Evolutionary conservation across 1,140 invertebrate species (phyloP), one percentile per base, ranked within the genome.

Genomic region (Colletes latitarsis): DNA sequence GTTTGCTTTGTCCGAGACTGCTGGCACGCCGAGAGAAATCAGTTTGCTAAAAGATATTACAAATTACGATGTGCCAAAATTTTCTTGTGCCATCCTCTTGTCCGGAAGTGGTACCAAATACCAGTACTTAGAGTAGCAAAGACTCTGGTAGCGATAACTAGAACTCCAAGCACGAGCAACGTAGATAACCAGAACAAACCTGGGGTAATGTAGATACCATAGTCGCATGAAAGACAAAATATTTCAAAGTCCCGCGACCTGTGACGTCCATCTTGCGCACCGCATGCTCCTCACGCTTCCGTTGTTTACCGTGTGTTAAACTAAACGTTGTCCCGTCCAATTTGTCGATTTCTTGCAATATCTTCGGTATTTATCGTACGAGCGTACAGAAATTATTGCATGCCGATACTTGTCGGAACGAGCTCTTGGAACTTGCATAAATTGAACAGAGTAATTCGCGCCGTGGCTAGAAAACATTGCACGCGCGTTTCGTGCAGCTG

Each of bases 191-290:
- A 30, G 19, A 86, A 15, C 70, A 87, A 8, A 75, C 10, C 77
- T 86, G 83, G 76, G 91, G 91, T 92, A 92, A 91, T 86, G 90
- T 92, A 92, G 75, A 87, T 66, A 87, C n/a, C 41, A 78, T 63
- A 60, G n/a, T 87, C 49, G 72, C 81, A 75, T 46, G 58, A 77
- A n/a, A 46, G 17, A 46, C 49, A 64, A 21, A 63, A 64, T 79
- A 79, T 57, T 55, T 60, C 53, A 69, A 43, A 10, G 43, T 52
- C 55, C 19, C 39, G 69, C 60, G 68, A 71, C 19, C 2, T 30
- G 58, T 46, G 52, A 14, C 49, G 30, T 46, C 58, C 68, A 46
- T 52, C 43, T 15, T 19, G 41, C n/a, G 43, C n/a, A 2, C 69
- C 15, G 77, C 77, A 79, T 79, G 77, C 14, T 39, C 17, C 41